Base-by-base conservation (phyloP, 2,797 vertebrate species). In the Anguilla megastoma region DNA sequence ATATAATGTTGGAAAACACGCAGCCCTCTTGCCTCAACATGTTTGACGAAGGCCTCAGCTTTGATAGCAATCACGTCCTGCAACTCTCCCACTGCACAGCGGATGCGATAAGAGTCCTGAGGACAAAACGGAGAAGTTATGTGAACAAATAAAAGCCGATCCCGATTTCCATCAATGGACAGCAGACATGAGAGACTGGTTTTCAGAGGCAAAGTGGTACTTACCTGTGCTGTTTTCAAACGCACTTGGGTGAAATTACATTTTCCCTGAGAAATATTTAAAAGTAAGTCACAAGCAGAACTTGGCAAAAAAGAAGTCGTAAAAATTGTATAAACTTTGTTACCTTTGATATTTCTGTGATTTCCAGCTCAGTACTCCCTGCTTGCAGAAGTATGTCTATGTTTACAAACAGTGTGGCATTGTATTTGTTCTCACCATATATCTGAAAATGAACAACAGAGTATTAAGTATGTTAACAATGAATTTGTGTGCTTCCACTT, bases 341-440 rank as follows among this genome's bases (percentile, higher is more conserved):
- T 82, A 82, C 79, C 79, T 82, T 24, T 50, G 18, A 2, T 48
- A 82, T 50, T 50, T 82, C 8, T 7, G 7, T 24, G 21, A 48
- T 82, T 18, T 24, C 14, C 41, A 82, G 41, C 45, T 50, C 21
- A 8, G 58, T 16, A 69, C 84, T 27, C 14, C 0, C 41, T 58
- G 66, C 87, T 88, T 74, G 54, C 66, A 74, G 16, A 4, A 6
- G 24, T 86, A 94, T 87, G 6, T 0, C 85, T 48, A 94, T 88
- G 27, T 1, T 60, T 60, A 92, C 85, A 4, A 33, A 24, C 52
- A 93, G 88, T 83, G 58, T 21, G 21, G 91, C 92, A 0, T 87
- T 87, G 86, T 93, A 90, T 74, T 89, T 91, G 74, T 94, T 93
- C 87, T 91, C 86, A 63, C 93, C 92, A 21, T 54, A 18, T 50